phyloP scores from a whole-genome alignment of 2,113 vertebrate genomes.

The Scatophagus argus region DNA sequence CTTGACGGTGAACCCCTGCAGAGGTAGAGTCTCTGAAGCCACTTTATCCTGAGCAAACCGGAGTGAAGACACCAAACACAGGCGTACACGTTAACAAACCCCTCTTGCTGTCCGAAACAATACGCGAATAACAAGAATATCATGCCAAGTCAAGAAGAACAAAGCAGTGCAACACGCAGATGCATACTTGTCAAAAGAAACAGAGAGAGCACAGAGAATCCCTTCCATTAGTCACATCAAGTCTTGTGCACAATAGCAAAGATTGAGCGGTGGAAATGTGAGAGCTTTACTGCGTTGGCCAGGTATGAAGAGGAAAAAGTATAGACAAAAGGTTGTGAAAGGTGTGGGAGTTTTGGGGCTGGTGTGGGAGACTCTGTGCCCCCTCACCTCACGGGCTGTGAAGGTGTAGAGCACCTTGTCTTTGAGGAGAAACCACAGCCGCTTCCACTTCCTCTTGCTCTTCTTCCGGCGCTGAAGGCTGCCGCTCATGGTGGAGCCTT shows the following conservation, averaged over 20 bases:
- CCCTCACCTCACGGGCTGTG: conserved; percentile 90
- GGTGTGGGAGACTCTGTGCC: conserved; percentile 81
- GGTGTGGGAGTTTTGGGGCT: conserved; percentile 65
- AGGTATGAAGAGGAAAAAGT: neutral
- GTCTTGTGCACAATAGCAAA: conserved; percentile 27
- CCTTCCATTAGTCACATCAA: conserved; percentile 47
- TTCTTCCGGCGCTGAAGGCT: conserved; percentile 92
- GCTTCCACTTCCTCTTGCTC: conserved; percentile 96
- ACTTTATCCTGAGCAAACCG: conserved; percentile 88
- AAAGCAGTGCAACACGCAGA: conserved; percentile 20
- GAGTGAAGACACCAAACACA: conserved; percentile 1
- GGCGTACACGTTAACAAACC: neutral
- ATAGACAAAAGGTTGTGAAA: conserved; percentile 1
- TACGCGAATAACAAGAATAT: neutral
- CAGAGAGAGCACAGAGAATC: conserved; percentile 74
- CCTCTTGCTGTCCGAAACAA: neutral
- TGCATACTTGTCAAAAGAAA: conserved; percentile 22
- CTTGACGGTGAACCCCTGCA: conserved; percentile 94
- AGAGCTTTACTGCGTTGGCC: neutral
- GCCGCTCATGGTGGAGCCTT: conserved; percentile 90
- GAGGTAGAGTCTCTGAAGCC: conserved; percentile 93
- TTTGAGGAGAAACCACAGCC: conserved; percentile 98
- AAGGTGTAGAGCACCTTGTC: conserved; percentile 99
- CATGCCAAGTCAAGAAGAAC: conserved; percentile 20
- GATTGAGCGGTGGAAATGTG: neutral